phyloP scores from a whole-genome alignment of 2,888 invertebrate genomes.

The Drosophila paramelanica region DNA sequence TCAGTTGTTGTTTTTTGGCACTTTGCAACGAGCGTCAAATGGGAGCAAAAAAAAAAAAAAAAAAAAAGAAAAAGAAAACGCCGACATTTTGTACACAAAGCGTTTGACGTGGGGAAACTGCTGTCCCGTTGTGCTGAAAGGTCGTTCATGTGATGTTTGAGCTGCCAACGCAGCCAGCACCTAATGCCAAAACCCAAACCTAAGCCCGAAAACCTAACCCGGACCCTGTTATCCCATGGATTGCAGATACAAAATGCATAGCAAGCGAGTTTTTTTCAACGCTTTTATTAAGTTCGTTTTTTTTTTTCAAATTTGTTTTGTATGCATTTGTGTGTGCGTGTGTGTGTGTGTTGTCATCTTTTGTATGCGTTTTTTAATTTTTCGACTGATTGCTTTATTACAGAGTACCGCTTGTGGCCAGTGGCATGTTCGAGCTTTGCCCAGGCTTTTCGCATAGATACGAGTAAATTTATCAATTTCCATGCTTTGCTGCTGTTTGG shows the following conservation, averaged over 20 bases:
- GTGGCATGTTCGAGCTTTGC: conserved; percentile 4
- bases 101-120: conserved; percentile 29
- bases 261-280: conserved; percentile 35
- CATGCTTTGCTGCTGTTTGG: conserved; percentile 2
- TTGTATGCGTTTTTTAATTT: conserved; percentile 63
- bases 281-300: conserved; percentile 39
- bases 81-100: conserved; percentile 71
- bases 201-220: conserved; percentile 22
- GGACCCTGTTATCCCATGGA: conserved; percentile 41
- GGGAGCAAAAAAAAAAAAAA: conserved; percentile 7
- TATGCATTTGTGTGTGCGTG: conserved; percentile 3
- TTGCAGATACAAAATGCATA: conserved; percentile 53
- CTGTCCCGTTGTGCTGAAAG: conserved; percentile 32
- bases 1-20: conserved; percentile 50
- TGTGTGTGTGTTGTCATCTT: conserved; percentile 41
- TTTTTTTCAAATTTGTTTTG: conserved; percentile 1
- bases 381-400: conserved; percentile 70
- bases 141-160: conserved; percentile 50
- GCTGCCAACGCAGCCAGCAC: conserved; percentile 26
- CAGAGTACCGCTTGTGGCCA: conserved; percentile 29
- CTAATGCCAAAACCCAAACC: conserved; percentile 45
- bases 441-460: conserved; percentile 13
- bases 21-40: conserved; percentile 43
- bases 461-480: conserved; percentile 4
- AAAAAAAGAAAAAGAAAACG: conserved; percentile 25